Evolutionary conservation across 2,113 vertebrate species (phyloP).

Genomic region (Smithornis capensis): DNA sequence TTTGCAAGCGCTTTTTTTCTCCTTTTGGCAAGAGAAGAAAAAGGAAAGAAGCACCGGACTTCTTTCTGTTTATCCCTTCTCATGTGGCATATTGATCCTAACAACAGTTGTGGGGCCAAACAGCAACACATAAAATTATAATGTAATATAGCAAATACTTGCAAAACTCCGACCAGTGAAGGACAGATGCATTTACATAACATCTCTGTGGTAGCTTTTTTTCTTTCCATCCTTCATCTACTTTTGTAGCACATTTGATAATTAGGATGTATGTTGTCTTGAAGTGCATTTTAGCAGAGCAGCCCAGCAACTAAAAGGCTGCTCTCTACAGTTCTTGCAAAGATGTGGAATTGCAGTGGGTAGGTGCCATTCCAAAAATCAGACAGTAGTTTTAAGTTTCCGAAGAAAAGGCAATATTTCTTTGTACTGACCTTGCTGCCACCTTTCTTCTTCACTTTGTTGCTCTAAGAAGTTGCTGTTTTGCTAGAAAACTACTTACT

Average conservation of each 20-base stretch:
- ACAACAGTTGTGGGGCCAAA: background rate
- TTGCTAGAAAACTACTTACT: constrained; percentile 78
- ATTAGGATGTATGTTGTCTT: background rate
- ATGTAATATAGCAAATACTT: constrained; percentile 29
- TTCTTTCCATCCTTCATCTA: background rate
- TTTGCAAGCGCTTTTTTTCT: background rate
- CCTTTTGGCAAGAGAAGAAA: background rate
- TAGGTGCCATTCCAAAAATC: constrained; percentile 50
- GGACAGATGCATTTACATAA: background rate
- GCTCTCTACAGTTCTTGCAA: constrained; percentile 20
- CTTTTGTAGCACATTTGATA: constrained; percentile 8
- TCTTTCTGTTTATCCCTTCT: constrained; percentile 29
- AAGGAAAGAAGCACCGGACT: background rate
- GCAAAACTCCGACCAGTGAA: constrained; percentile 43
- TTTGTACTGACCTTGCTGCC: constrained; percentile 80
- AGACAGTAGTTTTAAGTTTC: constrained; percentile 57
- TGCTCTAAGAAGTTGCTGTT: constrained; percentile 81
- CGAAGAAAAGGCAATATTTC: constrained; percentile 78
- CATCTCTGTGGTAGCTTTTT: background rate
- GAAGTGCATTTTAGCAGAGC: constrained; percentile 32
- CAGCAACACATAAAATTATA: background rate
- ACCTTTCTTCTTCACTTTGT: constrained; percentile 78
- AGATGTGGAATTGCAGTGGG: constrained; percentile 3
- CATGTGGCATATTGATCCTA: background rate
- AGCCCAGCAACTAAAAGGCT: constrained; percentile 58